Evolutionary conservation across 2,888 invertebrate species (phyloP), one percentile per base, ranked within the genome.

Genomic region (Pristionchus entomophagus): DNA sequence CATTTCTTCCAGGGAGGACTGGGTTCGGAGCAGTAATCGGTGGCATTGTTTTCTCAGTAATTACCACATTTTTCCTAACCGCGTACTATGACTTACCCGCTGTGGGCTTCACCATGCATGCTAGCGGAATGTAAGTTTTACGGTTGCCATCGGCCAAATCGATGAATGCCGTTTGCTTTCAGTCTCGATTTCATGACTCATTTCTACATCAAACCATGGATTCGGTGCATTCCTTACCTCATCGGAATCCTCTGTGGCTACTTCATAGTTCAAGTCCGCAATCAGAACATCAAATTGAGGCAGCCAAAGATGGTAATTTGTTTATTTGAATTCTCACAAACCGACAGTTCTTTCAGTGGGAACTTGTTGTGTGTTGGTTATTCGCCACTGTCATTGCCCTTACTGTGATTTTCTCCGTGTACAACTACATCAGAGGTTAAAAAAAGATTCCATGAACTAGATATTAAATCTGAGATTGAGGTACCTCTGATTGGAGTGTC

Each of bases 211-310:
- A 91, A 89, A 53, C 94, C 94, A 0, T 94, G 92, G 91, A 91
- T 91, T 53, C 89, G 94, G 38, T 92, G 94, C 85, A 93, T 93
- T 1, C 93, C 94, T 0, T 94, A 93, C 87, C 86, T 93, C n/a
- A 88, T 94, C 5, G 94, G 94, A 1, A 87, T 94, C 26, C 49
- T 93, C 29, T 87, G 91, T 19, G 94, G 94, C 3, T 94, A 94
- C 86, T 45, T 92, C 1, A 86, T 94, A 29, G 93, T 91, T 88
- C 88, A 87, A 59, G 59, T 59, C 41, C 26, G 41, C 32, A 29
- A 29, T 65, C 10, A 29, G 5, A 5, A 17, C 5, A 29, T 65
- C 6, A 65, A 65, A 29, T 6, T 10, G 22, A 38, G 41, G 26
- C 29, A 59, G 26, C 41, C 62, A 35, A 29, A 81, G 32, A 62